Evolutionary conservation across 2,797 vertebrate genomes (phyloP).

Genomic region (Enteromius unitaeniatus): DNA sequence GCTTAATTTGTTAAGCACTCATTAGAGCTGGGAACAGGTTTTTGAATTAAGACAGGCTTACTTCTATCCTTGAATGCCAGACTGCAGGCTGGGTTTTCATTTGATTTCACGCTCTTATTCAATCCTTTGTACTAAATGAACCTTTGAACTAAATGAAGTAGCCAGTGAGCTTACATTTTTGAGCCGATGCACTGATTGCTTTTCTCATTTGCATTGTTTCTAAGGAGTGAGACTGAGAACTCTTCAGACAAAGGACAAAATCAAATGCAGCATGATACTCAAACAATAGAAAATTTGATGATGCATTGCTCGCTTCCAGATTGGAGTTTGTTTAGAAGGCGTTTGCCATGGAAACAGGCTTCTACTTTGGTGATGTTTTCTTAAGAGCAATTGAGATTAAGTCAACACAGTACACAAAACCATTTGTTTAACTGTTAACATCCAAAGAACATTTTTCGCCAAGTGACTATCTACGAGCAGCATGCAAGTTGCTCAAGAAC

Average conservation of each 20-base stretch:
- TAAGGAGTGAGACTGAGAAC: slow-evolving; percentile 27
- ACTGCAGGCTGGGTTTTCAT: slow-evolving; percentile 32
- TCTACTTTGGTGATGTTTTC: slow-evolving; percentile 12
- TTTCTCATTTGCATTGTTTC: slow-evolving; percentile 35
- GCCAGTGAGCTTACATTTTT: slow-evolving; percentile 43
- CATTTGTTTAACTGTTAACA: slow-evolving; percentile 17
- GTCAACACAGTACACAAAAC: slow-evolving; percentile 14
- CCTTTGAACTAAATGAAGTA: slow-evolving; percentile 42
- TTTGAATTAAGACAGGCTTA: slow-evolving; percentile 49
- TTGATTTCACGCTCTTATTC: slow-evolving; percentile 40
- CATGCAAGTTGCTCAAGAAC: not conserved
- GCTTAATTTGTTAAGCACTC: slow-evolving; percentile 42
- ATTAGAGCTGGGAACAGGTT: slow-evolving; percentile 42
- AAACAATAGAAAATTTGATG: slow-evolving; percentile 38
- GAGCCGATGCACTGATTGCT: slow-evolving; percentile 38
- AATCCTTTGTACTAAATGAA: slow-evolving; percentile 36
- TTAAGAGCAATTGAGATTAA: slow-evolving; percentile 29
- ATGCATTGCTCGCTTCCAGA: not conserved
- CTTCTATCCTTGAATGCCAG: slow-evolving; percentile 42
- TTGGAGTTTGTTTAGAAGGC: slow-evolving; percentile 30
- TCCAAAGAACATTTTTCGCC: not conserved
- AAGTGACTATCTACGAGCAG: not conserved
- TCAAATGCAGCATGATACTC: slow-evolving; percentile 29
- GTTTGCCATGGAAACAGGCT: slow-evolving; percentile 33
- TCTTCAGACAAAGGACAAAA: slow-evolving; percentile 26